phyloP scores from a whole-genome alignment of 2,113 vertebrate species.

The Meriones unguiculatus region DNA sequence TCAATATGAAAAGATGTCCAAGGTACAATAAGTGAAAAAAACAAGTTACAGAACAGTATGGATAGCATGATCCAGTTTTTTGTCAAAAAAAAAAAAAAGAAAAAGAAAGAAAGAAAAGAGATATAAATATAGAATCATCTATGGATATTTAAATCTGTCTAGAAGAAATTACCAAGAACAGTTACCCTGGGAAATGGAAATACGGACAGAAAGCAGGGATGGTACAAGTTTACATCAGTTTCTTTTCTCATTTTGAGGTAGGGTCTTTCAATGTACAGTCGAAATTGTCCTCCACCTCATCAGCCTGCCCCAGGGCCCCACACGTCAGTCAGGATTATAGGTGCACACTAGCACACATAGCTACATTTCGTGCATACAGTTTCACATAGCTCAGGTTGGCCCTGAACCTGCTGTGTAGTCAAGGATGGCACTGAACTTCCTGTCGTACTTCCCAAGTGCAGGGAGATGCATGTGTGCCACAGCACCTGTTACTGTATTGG shows the following conservation, averaged over 20 bases:
- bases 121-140: constrained; percentile 67
- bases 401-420: neutral
- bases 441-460: neutral
- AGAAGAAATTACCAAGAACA: constrained; percentile 49
- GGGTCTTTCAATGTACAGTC: neutral
- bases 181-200: constrained; percentile 40
- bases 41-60: constrained; percentile 73
- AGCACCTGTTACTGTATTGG: neutral
- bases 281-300: neutral
- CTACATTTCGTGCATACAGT: neutral
- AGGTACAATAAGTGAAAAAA: constrained; percentile 77
- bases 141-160: constrained; percentile 36
- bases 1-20: constrained; percentile 76
- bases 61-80: constrained; percentile 72
- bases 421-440: neutral
- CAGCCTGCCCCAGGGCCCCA: neutral
- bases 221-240: neutral
- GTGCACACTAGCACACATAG: neutral
- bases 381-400: neutral
- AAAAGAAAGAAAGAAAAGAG: neutral
- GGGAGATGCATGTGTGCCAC: neutral
- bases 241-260: neutral
- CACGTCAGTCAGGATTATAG: neutral
- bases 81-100: neutral
- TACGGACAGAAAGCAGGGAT: neutral